Percentiles rank a stretch among this genome's conserved stretches.
Evolutionary conservation across 2,797 vertebrate genomes (phyloP).

Genomic region (Melopsittacus undulatus): DNA sequence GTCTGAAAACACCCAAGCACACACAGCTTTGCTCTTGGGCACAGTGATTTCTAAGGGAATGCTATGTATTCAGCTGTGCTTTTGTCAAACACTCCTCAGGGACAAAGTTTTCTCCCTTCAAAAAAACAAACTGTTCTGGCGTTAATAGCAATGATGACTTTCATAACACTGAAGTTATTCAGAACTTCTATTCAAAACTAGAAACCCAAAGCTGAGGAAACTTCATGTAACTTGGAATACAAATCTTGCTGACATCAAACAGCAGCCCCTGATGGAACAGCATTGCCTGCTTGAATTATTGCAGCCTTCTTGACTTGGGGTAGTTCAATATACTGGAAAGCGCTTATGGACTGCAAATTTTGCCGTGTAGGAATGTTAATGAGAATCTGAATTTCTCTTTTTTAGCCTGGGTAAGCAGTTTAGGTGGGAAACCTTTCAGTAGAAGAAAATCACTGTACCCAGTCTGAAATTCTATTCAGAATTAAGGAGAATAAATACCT

Average conservation of each 20-base stretch:
- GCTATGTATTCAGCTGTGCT: neutral
- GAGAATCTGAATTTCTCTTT: slow-evolving; percentile 33
- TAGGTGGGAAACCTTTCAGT: neutral
- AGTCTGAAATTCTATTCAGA: neutral
- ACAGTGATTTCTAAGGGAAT: neutral
- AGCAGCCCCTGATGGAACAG: neutral
- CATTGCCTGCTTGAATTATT: slow-evolving; percentile 24
- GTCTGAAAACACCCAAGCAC: neutral
- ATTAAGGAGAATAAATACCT: neutral
- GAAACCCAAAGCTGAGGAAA: neutral
- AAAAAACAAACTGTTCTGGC: neutral
- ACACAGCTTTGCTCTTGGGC: neutral
- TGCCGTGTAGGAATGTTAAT: slow-evolving; percentile 32
- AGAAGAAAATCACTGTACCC: neutral
- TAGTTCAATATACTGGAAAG: slow-evolving; percentile 42
- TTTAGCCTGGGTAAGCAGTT: slow-evolving; percentile 21
- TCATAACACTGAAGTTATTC: neutral
- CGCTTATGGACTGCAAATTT: slow-evolving; percentile 38
- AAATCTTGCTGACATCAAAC: slow-evolving; percentile 28
- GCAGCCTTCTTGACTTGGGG: slow-evolving; percentile 32
- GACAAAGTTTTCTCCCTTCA: neutral
- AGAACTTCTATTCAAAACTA: neutral
- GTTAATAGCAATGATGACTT: neutral
- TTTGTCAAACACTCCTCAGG: neutral
- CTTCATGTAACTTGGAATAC: slow-evolving; percentile 8